phyloP scores from a whole-genome alignment of 2,888 invertebrate genomes.

The Tryphoninae sp. region DNA sequence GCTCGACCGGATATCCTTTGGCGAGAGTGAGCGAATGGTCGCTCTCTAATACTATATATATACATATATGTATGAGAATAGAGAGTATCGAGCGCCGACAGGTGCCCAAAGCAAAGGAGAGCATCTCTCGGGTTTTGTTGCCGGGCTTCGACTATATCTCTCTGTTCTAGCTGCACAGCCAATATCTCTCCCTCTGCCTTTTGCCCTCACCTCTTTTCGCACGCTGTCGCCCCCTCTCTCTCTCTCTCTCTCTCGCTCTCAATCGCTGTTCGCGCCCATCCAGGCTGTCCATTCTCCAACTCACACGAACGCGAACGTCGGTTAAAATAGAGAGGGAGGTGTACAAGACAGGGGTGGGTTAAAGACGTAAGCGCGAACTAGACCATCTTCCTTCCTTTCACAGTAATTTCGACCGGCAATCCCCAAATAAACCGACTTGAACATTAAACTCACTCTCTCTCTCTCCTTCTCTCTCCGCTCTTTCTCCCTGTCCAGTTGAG shows the following conservation, averaged over 20 bases:
- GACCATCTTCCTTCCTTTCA: constrained; percentile 42
- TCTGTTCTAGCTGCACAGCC: background rate
- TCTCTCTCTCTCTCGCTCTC: background rate
- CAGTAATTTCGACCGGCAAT: background rate
- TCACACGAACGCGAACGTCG: too few species aligned
- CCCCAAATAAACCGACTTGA: constrained; percentile 51
- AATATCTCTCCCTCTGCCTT: background rate
- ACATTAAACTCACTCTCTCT: constrained; percentile 47
- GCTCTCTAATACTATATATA: background rate
- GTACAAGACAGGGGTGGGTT: constrained; percentile 36
- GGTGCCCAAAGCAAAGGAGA: constrained; percentile 57
- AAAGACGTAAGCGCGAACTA: constrained; percentile 43
- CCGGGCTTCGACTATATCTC: background rate
- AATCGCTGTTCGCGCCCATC: background rate
- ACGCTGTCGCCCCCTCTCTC: background rate
- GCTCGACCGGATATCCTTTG: constrained; percentile 39
- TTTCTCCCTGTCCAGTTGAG: constrained; percentile 14
- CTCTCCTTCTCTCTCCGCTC: constrained; percentile 11
- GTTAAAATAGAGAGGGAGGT: background rate
- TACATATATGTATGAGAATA: constrained; percentile 34
- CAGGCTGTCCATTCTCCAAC: background rate
- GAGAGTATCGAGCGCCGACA: constrained; percentile 61
- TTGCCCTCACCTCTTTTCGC: too few species aligned
- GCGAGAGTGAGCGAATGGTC: constrained; percentile 24
- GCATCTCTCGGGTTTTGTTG: constrained; percentile 52